Percentiles rank a stretch among this genome's conserved stretches.
Conservation (phyloP, 2,113 vertebrate genomes). For the Pheucticus melanocephalus region DNA sequence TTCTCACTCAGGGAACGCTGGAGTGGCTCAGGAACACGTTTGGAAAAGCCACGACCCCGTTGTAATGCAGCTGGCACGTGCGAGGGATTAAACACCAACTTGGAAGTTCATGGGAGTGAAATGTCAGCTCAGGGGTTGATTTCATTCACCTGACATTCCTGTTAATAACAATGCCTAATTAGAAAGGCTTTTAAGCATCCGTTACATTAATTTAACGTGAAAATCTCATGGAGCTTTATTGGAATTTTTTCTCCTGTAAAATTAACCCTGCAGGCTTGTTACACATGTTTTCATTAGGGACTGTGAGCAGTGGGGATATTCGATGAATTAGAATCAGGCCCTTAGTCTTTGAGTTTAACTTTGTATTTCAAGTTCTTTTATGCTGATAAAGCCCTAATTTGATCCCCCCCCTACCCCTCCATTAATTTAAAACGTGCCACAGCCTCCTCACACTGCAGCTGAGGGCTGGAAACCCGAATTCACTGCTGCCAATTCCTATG, state of each 20-base stretch:
- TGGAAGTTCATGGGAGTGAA: conserved; percentile 19
- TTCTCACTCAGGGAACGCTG: background rate
- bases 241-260: conserved; percentile 68
- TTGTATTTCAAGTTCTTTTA: conserved; percentile 42
- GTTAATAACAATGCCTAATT: conserved; percentile 79
- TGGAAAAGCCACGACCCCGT: background rate
- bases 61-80: background rate
- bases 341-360: conserved; percentile 41
- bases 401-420: background rate
- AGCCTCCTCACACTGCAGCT: background rate
- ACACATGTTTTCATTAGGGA: conserved; percentile 78
- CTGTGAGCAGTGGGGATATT: conserved; percentile 48
- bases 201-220: conserved; percentile 75
- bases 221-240: conserved; percentile 73
- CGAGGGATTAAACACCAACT: conserved; percentile 25
- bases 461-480: background rate
- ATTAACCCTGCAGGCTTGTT: conserved; percentile 76
- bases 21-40: background rate
- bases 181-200: conserved; percentile 78
- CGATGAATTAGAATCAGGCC: conserved; percentile 70
- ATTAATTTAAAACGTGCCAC: background rate
- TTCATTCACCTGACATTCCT: conserved; percentile 74
- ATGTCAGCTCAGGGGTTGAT: conserved; percentile 67
- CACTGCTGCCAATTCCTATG: background rate
- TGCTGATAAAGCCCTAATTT: background rate